Evolutionary conservation across 1,140 invertebrate species (phyloP).

Genomic region (Trachymyrmex septentrionalis): DNA sequence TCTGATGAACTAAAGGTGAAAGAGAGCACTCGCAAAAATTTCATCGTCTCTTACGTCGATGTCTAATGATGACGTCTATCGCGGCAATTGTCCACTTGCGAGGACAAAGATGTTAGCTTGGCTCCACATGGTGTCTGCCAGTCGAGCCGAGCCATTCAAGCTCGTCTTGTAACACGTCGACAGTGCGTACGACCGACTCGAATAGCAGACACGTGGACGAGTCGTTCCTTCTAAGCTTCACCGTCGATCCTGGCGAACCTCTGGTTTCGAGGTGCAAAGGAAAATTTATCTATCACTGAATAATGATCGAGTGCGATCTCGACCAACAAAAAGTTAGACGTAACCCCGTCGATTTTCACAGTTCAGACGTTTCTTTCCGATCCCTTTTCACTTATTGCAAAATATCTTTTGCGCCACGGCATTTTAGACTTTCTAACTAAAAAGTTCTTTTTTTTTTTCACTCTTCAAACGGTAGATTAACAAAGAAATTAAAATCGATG

Average conservation of each 20-base stretch:
- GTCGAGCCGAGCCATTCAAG: slow-evolving; percentile 1
- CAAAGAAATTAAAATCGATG: no score
- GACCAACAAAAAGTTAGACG: not conserved
- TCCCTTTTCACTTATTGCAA: no score
- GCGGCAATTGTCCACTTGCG: slow-evolving; percentile 57
- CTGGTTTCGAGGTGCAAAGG: slow-evolving; percentile 40
- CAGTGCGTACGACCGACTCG: slow-evolving; percentile 9
- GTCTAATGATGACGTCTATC: slow-evolving; percentile 17
- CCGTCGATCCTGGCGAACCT: slow-evolving; percentile 37
- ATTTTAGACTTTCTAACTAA: no score
- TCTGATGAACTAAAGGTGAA: not conserved
- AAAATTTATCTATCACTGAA: slow-evolving; percentile 62
- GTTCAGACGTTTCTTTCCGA: no score
- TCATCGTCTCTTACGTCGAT: not conserved
- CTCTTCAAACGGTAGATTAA: no score
- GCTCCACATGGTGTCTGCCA: not conserved
- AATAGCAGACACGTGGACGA: slow-evolving; percentile 63
- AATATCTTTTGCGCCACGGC: no score
- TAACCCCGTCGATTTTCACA: no score
- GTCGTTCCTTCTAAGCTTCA: not conserved
- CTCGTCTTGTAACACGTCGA: slow-evolving; percentile 14
- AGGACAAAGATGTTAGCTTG: slow-evolving; percentile 63
- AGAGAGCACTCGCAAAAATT: not conserved
- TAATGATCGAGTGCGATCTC: slow-evolving; percentile 72
- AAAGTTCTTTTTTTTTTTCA: no score